These are phyloP conservation scores for Pasiphila rectangulata DNA, from an alignment of 2,888 invertebrate genomes.

Conservation along the genomic window DNA sequence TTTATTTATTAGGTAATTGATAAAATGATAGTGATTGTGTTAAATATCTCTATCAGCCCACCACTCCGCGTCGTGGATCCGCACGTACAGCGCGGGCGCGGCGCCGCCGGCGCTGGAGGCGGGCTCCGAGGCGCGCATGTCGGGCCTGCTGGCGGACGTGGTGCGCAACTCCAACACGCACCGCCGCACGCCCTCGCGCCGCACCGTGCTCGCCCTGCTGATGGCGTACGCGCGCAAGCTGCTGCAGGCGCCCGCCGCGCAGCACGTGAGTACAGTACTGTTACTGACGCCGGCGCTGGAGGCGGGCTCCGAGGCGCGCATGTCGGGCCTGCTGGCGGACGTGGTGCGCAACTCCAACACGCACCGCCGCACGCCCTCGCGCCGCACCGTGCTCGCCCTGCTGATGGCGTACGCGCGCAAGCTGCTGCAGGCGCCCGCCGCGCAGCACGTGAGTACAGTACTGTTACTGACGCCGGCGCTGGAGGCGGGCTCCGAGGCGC, in stretches of 20 bases:
- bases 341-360: conserved; percentile 80
- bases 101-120: conserved; percentile 47
- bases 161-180: conserved; percentile 80
- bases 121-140: conserved; percentile 79
- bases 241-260: conserved; percentile 69
- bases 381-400: conserved; percentile 86
- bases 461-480: conserved; percentile 40
- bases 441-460: conserved; percentile 13
- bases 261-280: conserved; percentile 9
- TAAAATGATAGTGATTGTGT: not conserved
- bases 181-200: conserved; percentile 83
- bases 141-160: conserved; percentile 87
- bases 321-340: conserved; percentile 86
- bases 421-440: conserved; percentile 76
- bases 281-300: conserved; percentile 40
- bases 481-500: conserved; percentile 77
- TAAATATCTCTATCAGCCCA: conserved; percentile 55
- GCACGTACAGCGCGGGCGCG: conserved; percentile 67
- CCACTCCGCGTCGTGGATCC: conserved; percentile 54
- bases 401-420: conserved; percentile 84
- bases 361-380: conserved; percentile 81
- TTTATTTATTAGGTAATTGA: no score
- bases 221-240: conserved; percentile 84
- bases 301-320: conserved; percentile 79
- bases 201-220: conserved; percentile 85